Evolutionary conservation across 2,888 invertebrate genomes (phyloP), one percentile per base, ranked within the genome.

Genomic region (Phalera bucephala): DNA sequence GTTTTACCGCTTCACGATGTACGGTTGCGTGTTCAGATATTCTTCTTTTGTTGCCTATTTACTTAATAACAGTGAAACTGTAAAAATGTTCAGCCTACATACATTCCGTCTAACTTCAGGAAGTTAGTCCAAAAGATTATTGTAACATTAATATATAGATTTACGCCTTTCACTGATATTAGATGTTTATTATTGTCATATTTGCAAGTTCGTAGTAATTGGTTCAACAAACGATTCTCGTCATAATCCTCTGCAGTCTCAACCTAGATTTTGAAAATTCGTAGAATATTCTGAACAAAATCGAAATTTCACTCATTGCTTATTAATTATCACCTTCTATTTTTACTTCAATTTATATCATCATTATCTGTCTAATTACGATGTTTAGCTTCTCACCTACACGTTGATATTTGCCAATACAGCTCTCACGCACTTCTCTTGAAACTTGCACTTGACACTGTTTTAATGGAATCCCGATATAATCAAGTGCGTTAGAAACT

Each of bases 391-490:
- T 52, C 44, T 38, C 53, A 42, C 62, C 62, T 47, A 60, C 52
- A 33, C 42, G 32, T 31, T 31, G 32, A 23, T 21, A 27, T 45
- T 53, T 48, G 53, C 60, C 45, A 44, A 51, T 59, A 53, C 46
- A 36, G 26, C 48, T 61, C 67, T 63, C 62, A 65, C 63, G 64
- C 54, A 56, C 44, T 40, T 27, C 39, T 36, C 39, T 46, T 45
- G 38, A 8, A 47, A 60, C 39, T 21, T 31, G 33, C 53, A 68
- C 70, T 74, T 71, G 69, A 68, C 75, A 67, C 53, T 64, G 52
- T 64, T n/a, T n/a, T n/a, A n/a, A n/a, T n/a, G n/a, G n/a, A n/a
- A n/a, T n/a, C n/a, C n/a, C n/a, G 42, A 58, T 31, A 29, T 42
- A 46, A 31, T 43, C 37, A 33, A 34, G 40, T 15, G 36, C 46